Evolutionary conservation across 2,797 vertebrate species (phyloP), one percentile per base, ranked within the genome.

Genomic region (Diplodus puntazzo): DNA sequence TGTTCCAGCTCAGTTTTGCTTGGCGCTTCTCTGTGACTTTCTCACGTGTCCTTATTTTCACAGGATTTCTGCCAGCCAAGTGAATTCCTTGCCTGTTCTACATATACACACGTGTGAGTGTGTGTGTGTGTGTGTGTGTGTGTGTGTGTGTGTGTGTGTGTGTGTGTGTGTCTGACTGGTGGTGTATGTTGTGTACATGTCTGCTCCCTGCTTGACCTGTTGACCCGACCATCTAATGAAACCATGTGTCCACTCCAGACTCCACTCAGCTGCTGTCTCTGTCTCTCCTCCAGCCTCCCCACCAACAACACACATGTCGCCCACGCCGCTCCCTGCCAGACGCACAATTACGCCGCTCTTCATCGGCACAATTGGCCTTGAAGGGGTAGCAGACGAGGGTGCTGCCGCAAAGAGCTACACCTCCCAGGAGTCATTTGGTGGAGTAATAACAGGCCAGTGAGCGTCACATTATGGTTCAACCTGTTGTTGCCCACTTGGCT

Each of bases 261-360:
- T 83, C 62, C 79, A 54, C 60, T 82, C 60, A 60, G 72, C 88
- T 73, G 71, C 53, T 13, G 57, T 77, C 73, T 49, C 75, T 54
- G 65, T 78, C 50, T 72, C 63, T 68, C 69, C 59, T 88, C 77
- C 84, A 82, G 82, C 82, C 65, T 82, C 82, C 85, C 80, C 61
- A 62, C 81, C 65, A 77, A 71, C 83, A 23, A 4, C 77, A 66
- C 86, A 77, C 84, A 79, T 52, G 81, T 85, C 68, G 1, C 54
- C 75, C 46, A 1, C 34, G 16, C 25, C n/a, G 5, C 68, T 68
- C 69, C 34, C 69, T 68, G 76, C 84, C 90, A 86, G 76, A 83
- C 69, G 55, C 74, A 46, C 80, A 73, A 77, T 79, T 69, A 74
- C 25, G 21, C 63, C 23, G 21, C 75, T 83, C 75, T 61, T 78